phyloP scores from a whole-genome alignment of 2,888 invertebrate species.

The Orchesellides sinensis region DNA sequence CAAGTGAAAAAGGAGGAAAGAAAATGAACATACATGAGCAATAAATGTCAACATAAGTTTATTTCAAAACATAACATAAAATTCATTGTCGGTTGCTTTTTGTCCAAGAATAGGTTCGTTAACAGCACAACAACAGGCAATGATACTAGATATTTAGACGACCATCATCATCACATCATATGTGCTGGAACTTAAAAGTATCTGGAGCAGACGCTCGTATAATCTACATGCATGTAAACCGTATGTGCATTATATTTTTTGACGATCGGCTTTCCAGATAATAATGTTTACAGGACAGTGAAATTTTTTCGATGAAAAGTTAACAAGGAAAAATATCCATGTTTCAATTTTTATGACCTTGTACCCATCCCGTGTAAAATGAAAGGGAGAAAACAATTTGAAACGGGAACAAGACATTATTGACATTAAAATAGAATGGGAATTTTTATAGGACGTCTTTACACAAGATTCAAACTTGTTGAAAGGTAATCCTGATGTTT shows the following conservation, averaged over 20 bases:
- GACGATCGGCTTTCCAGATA: conserved; percentile 20
- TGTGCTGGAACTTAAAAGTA: conserved; percentile 4
- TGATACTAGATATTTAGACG: neutral
- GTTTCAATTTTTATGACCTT: conserved; percentile 45
- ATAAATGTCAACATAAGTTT: conserved; percentile 65
- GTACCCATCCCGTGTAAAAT: conserved; percentile 6
- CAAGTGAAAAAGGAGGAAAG: conserved; percentile 61
- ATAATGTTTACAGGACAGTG: conserved; percentile 44
- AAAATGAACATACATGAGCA: conserved; percentile 63
- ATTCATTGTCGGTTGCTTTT: conserved; percentile 59
- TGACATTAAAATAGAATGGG: conserved; percentile 34
- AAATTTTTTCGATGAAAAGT: conserved; percentile 60
- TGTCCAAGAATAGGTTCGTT: conserved; percentile 38
- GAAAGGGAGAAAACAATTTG: conserved; percentile 17
- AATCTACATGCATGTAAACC: neutral
- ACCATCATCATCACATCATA: neutral
- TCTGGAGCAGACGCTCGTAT: neutral
- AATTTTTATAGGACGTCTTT: conserved; percentile 47
- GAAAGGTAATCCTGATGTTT: conserved; percentile 56
- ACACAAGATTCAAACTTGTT: conserved; percentile 21
- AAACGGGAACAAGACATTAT: conserved; percentile 53
- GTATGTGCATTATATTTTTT: conserved; percentile 14
- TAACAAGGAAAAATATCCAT: conserved; percentile 25
- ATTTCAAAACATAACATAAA: conserved; percentile 65
- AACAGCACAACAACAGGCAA: too few relatives aligned